Evolutionary conservation across 1,140 invertebrate genomes (phyloP), one percentile per base, ranked within the genome.

Genomic region (Aleiodes sp.): DNA sequence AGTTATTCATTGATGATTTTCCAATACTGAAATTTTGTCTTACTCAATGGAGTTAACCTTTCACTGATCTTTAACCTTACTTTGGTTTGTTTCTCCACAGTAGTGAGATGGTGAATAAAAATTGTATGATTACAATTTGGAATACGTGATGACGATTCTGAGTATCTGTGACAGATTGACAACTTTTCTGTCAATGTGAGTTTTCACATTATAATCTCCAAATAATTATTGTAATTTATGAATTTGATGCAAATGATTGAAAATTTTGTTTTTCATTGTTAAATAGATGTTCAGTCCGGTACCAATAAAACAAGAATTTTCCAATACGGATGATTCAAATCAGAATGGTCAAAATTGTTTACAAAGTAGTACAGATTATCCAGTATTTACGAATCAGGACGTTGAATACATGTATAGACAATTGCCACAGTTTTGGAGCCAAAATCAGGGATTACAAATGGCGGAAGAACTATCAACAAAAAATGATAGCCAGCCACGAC

Each of bases 301-400:
- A 65, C 83, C 83, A 73, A 82, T 86, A 73, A 86, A 86, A 71
- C 80, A 85, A 71, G 84, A 85, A 75, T 85, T 79, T 72, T 76
- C 77, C 64, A 74, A 70, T 69, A 68, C 78, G 57, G 84, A 85
- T 57, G 83, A 85, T 59, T 74, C 75, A 31, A 81, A 71, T 67
- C 75, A 76, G 29, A 76, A 72, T 75, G 75, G 70, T 70, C 76
- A 75, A 64, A 76, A 72, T 46, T 73, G 63, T 69, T 68, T 74
- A 69, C 78, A 76, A 64, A 74, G 74, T 59, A 75, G 68, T 72
- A 74, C 80, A 9, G 80, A 84, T 57, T 85, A 84, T 77, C 75
- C 82, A 28, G 75, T 78, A 37, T 86, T 84, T 60, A 81, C 77
- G 68, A 81, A 82, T 76, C 82, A 83, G 74, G 78, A 83, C 75